A percentile compares a stretch with the other conserved stretches of the same genome.
phyloP scores from a whole-genome alignment of 1,140 invertebrate species.

The Steinernema feltiae region DNA sequence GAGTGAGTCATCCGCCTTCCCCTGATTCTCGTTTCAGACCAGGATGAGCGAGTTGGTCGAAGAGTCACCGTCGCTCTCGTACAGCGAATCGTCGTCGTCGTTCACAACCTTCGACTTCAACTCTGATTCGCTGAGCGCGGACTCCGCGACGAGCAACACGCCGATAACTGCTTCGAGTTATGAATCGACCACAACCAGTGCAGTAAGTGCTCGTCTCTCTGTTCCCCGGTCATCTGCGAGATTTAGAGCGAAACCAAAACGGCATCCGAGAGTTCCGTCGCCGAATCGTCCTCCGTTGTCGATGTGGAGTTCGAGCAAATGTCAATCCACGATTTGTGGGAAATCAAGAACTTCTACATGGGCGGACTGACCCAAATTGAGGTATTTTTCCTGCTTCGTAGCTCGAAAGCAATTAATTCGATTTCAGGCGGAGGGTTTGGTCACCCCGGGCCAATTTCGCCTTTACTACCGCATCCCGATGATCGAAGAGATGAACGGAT shows the following conservation, averaged over 20 bases:
- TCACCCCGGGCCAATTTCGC: not conserved
- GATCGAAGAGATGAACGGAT: not conserved
- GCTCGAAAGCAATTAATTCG: not conserved
- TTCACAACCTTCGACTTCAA: too few species aligned
- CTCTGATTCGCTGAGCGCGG: not conserved
- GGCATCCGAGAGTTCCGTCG: too few species aligned
- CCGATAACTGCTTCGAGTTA: not conserved
- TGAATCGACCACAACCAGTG: not conserved
- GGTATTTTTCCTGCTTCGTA: not conserved
- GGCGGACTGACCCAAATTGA: not conserved
- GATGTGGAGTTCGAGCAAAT: too few species aligned
- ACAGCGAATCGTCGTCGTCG: not conserved
- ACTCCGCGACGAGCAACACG: not conserved
- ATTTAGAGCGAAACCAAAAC: too few species aligned
- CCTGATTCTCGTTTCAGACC: too few species aligned
- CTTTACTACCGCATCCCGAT: not conserved
- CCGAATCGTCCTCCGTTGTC: too few species aligned
- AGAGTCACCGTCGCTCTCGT: not conserved
- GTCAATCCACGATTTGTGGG: not conserved
- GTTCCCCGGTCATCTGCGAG: too few species aligned
- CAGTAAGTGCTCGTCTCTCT: not conserved
- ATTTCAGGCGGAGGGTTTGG: not conserved
- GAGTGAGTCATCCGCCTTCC: too few species aligned
- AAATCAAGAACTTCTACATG: not conserved
- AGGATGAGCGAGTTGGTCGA: not conserved